A percentile compares a stretch with the other conserved stretches of the same genome.
phyloP scores from a whole-genome alignment of 2,888 invertebrate species.

The Sarcophaga subvicina region DNA sequence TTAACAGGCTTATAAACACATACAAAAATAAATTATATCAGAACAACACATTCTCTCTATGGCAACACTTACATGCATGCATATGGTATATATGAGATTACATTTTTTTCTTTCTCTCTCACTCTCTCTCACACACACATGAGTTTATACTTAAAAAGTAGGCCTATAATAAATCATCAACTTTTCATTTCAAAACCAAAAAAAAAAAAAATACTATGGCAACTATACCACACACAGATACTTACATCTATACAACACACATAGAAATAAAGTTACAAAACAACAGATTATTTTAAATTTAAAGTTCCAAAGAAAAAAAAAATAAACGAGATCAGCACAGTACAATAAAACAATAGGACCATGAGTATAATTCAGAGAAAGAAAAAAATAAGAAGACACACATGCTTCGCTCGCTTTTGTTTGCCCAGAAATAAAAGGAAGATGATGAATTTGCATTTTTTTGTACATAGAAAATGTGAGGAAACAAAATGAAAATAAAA shows the following conservation, averaged over 20 bases:
- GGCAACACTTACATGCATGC: not conserved
- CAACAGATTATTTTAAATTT: not conserved
- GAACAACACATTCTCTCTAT: too few species aligned
- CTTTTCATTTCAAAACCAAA: constrained; percentile 21
- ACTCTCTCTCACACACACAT: not conserved
- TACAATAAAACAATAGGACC: too few species aligned
- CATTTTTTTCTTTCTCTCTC: not conserved
- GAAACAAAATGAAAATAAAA: too few species aligned
- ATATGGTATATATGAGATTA: constrained; percentile 6
- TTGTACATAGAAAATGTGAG: too few species aligned
- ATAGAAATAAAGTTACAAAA: too few species aligned
- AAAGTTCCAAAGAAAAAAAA: not conserved
- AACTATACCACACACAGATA: too few species aligned
- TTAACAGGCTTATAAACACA: not conserved
- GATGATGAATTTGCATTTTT: too few species aligned
- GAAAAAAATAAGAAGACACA: too few species aligned
- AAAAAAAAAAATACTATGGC: not conserved
- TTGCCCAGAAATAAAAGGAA: too few species aligned
- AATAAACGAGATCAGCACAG: too few species aligned
- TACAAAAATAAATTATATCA: not conserved
- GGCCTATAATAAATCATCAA: constrained; percentile 67
- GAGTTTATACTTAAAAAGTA: constrained; percentile 31
- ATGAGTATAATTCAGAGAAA: too few species aligned
- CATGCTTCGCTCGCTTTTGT: too few species aligned
- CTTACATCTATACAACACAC: not conserved